phyloP scores from a whole-genome alignment of 2,797 vertebrate species.

The Rhynchonycteris naso region DNA sequence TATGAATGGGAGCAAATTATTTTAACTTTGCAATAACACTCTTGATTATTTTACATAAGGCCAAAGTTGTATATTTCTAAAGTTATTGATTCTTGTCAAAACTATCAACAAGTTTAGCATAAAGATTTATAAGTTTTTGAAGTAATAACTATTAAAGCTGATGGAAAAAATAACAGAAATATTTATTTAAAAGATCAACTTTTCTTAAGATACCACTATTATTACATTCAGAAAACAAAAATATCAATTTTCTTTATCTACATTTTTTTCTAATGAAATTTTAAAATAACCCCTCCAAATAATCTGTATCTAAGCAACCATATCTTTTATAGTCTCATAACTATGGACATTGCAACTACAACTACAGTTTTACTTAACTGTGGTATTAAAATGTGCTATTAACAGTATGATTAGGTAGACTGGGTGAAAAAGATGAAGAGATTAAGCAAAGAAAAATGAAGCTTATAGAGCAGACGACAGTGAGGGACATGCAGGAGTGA shows the following conservation, averaged over 20 bases:
- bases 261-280: conserved; percentile 33
- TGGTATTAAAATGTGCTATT: conserved; percentile 32
- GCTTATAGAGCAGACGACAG: no score
- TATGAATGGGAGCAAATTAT: conserved; percentile 35
- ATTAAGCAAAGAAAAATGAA: no score
- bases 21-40: conserved; percentile 35
- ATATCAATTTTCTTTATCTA: neutral
- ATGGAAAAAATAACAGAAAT: neutral
- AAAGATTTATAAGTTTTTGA: conserved; percentile 27
- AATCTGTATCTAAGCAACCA: conserved; percentile 63
- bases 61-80: conserved; percentile 40
- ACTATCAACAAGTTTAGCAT: neutral
- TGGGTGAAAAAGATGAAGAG: no score
- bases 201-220: conserved; percentile 34
- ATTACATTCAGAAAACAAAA: conserved; percentile 51
- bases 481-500: no score
- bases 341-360: conserved; percentile 34
- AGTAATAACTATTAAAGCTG: conserved; percentile 27
- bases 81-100: conserved; percentile 4
- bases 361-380: conserved; percentile 44
- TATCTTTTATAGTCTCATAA: neutral
- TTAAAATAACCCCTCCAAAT: conserved; percentile 61
- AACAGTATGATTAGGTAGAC: neutral
- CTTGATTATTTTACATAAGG: neutral
- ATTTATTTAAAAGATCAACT: neutral